Conservation (phyloP, 2,797 vertebrate genomes). For the Bradypodion pumilum region DNA sequence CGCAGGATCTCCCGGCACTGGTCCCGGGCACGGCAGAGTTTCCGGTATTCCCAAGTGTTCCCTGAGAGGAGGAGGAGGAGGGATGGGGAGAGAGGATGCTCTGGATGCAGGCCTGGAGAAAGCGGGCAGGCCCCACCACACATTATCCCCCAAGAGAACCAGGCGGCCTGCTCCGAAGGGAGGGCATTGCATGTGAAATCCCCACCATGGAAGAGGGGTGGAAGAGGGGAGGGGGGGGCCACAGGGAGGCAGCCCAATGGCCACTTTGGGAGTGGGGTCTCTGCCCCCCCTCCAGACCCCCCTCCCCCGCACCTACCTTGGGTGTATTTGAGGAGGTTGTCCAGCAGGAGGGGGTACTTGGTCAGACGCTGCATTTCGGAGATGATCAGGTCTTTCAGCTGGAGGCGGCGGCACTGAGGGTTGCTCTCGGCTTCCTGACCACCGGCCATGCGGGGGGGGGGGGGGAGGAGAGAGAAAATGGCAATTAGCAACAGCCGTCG, state of each 20-base stretch:
- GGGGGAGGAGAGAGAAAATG: no score
- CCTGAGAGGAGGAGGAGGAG: constrained; percentile 62
- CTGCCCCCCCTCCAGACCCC: no score
- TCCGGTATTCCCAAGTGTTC: constrained; percentile 79
- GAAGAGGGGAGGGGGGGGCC: no score
- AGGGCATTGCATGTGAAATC: no score
- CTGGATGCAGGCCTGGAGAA: no score
- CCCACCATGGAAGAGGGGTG: no score
- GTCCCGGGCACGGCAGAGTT: constrained; percentile 82
- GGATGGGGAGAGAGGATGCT: background rate
- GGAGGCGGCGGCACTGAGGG: constrained; percentile 90
- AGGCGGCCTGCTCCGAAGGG: no score
- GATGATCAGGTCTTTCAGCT: constrained; percentile 91
- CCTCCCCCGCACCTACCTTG: constrained; percentile 57
- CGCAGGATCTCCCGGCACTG: constrained; percentile 89
- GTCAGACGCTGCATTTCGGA: constrained; percentile 94
- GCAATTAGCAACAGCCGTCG: no score
- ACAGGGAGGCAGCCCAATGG: background rate
- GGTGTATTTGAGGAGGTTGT: constrained; percentile 76
- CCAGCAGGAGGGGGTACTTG: constrained; percentile 80
- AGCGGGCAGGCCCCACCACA: no score
- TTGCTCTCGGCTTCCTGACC: constrained; percentile 89
- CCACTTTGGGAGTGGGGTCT: no score
- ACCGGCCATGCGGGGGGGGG: no score
- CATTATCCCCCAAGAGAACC: no score